Conservation (phyloP, 1,140 invertebrate species). For the Rhopalosiphum maidis region DNA sequence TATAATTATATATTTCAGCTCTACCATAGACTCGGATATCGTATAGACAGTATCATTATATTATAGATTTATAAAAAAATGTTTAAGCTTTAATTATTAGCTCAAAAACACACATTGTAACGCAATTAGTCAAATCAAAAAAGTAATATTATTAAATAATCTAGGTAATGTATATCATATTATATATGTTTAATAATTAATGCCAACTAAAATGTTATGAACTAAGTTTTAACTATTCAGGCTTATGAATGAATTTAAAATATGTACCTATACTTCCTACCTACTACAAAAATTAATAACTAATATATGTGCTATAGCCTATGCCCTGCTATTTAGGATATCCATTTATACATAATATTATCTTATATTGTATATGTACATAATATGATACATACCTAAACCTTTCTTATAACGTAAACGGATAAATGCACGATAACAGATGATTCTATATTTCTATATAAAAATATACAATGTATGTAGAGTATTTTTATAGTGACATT, state of each 20-base stretch:
- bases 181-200: no score
- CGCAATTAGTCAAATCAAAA: neutral
- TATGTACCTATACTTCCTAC: neutral
- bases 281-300: no score
- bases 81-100: neutral
- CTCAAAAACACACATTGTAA: neutral
- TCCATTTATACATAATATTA: no score
- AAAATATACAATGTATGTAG: neutral
- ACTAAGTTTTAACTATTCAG: neutral
- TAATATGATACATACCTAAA: no score
- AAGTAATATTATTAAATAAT: neutral
- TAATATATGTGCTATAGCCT: no score
- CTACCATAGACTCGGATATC: neutral
- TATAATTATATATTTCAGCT: neutral
- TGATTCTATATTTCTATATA: neutral
- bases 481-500: neutral
- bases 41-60: neutral
- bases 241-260: neutral
- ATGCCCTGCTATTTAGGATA: no score
- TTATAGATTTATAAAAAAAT: neutral
- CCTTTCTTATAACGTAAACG: neutral
- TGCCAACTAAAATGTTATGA: neutral
- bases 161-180: neutral
- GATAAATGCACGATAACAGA: neutral
- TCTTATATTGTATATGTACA: no score